Base-by-base conservation (phyloP, 2,888 invertebrate species). In the Fissipunctia ypsillon region DNA sequence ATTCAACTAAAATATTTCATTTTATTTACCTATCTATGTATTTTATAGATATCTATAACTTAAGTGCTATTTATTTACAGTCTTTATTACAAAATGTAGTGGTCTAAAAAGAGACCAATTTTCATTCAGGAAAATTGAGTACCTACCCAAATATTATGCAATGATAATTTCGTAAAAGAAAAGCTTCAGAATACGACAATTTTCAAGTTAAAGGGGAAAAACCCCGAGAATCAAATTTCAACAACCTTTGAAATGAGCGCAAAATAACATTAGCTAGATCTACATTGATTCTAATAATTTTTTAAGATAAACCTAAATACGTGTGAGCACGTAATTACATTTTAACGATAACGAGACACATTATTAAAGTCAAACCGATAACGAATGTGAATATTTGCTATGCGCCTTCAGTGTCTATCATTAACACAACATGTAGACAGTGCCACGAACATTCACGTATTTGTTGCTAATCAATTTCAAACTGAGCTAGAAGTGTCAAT, bases 331-430 rank as follows among this genome's bases (percentile, higher is more conserved):
- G 86, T 87, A 86, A 84, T 85, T 88, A 87, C 89, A 88, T 83
- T 69, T 84, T 78, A 80, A 88, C 88, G 94, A 95, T 94, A 94
- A 95, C 91, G 89, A 86, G 85, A 76, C 82, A 87, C 86, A 79
- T 84, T 81, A 81, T 86, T 90, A 90, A 93, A 93, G 91, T 94
- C 91, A 90, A 80, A 87, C 88, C 85, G 94, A 95, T 94, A 94
- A 95, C 92, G 69, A 78, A 69, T 81, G 81, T 83, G 77, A 78
- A 84, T 84, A 84, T 86, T 76, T 81, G 80, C 78, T 76, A 76
- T 76, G 66, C 77, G 83, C 73, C 83, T 80, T 80, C 80, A 79
- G 59, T 67, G 76, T 78, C 65, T 81, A 70, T 63, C 79, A 84
- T 65, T 64, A 73, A 75, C 80, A 85, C 65, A 79, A 77, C 67